These are phyloP conservation scores for Leptopilina myrica DNA, from an alignment of 2,888 invertebrate species.

Conservation along the genomic window DNA sequence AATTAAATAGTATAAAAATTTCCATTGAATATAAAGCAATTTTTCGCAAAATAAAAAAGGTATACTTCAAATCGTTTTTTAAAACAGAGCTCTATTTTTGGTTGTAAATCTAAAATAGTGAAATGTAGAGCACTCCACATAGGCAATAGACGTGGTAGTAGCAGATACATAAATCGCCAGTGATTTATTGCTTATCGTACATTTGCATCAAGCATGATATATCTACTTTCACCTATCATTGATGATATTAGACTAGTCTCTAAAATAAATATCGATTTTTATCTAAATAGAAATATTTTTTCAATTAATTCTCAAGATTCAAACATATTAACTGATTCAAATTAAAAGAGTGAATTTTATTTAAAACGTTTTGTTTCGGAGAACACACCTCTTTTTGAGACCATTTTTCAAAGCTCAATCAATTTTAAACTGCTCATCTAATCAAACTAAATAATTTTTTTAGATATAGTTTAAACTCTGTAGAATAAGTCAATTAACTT, in stretches of 20 bases:
- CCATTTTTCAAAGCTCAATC: too few relatives aligned
- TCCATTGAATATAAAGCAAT: too few relatives aligned
- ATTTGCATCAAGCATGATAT: slow-evolving; percentile 4
- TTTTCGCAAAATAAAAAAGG: too few relatives aligned
- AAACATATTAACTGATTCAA: too few relatives aligned
- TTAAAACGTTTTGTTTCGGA: too few relatives aligned
- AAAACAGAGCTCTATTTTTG: slow-evolving; percentile 3
- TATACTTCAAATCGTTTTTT: background rate
- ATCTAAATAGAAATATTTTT: background rate
- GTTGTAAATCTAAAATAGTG: slow-evolving; percentile 28
- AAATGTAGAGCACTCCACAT: slow-evolving; percentile 22
- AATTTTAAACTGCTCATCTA: too few relatives aligned
- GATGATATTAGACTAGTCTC: background rate
- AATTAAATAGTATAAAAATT: too few relatives aligned
- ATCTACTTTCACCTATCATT: background rate
- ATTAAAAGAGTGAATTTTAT: too few relatives aligned
- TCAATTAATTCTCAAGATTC: background rate
- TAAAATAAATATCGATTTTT: slow-evolving; percentile 1
- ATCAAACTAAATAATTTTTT: too few relatives aligned
- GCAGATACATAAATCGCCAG: slow-evolving; percentile 33
- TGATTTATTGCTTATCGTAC: slow-evolving; percentile 38
- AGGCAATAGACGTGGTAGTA: background rate
- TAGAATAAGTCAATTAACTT: too few relatives aligned
- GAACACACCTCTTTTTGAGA: too few relatives aligned
- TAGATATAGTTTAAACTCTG: too few relatives aligned